Conservation (phyloP, 1,140 invertebrate genomes). For the Leptopilina boulardi region DNA sequence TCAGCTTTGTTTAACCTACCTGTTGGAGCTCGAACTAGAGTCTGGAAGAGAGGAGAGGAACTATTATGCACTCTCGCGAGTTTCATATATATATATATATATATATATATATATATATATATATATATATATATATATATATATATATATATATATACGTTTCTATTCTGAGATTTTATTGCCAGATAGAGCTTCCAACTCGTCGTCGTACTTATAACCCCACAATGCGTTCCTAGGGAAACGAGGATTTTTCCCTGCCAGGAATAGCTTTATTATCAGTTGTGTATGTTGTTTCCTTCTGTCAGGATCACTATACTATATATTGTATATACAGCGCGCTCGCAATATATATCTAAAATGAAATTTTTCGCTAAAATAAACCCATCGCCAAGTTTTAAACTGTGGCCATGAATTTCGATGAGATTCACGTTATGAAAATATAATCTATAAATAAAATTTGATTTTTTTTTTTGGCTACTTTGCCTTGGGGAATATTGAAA, state of each 20-base stretch:
- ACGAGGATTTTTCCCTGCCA: constrained; percentile 30
- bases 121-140: background rate
- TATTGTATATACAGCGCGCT: too few species aligned
- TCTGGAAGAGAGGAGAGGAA: constrained; percentile 17
- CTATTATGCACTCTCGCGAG: constrained; percentile 47
- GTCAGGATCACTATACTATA: background rate
- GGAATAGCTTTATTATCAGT: constrained; percentile 39
- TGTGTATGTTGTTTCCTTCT: constrained; percentile 21
- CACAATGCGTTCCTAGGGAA: constrained; percentile 42
- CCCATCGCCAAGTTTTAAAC: background rate
- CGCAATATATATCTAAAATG: constrained; percentile 13
- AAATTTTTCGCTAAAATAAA: constrained; percentile 11
- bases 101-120: too few species aligned
- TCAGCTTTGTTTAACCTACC: constrained; percentile 56
- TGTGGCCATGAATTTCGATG: background rate
- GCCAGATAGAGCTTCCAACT: constrained; percentile 34
- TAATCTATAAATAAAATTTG: too few species aligned
- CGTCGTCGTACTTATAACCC: constrained; percentile 44
- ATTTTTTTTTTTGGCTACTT: too few species aligned
- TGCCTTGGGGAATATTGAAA: too few species aligned
- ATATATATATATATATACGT: constrained; percentile 15
- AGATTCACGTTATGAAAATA: background rate
- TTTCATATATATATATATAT: background rate
- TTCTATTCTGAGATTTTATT: constrained; percentile 45
- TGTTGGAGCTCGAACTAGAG: constrained; percentile 56